Evolutionary conservation across 2,888 invertebrate genomes (phyloP).

Genomic region (Opisthograptis luteolata): DNA sequence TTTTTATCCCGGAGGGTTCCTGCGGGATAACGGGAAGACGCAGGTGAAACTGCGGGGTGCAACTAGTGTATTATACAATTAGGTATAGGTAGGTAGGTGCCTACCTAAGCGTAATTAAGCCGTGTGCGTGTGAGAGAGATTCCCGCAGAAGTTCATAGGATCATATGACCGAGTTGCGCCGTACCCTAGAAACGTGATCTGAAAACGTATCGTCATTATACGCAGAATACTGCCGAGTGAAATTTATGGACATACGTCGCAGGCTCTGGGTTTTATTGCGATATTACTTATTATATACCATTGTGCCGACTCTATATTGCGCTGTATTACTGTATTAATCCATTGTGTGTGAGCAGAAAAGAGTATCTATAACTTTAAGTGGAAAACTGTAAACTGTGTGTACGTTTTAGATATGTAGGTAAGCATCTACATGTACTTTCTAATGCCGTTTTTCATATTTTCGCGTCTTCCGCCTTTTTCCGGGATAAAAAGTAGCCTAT

Average conservation of each 20-base stretch:
- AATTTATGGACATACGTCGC: conserved; percentile 52
- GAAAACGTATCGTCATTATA: conserved; percentile 52
- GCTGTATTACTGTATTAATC: conserved; percentile 41
- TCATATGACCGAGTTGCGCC: conserved; percentile 46
- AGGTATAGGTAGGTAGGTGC: no score
- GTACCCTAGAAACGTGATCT: conserved; percentile 49
- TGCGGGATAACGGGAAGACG: no score
- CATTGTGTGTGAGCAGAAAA: conserved; percentile 27
- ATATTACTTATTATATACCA: conserved; percentile 47
- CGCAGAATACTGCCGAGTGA: conserved; percentile 42
- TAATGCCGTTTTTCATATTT: no score
- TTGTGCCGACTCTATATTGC: conserved; percentile 46
- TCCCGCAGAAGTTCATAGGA: conserved; percentile 35
- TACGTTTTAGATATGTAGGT: no score
- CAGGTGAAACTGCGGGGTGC: no score
- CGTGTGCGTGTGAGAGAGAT: conserved; percentile 9
- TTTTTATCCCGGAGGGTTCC: no score
- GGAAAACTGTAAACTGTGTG: no score
- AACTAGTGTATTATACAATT: no score
- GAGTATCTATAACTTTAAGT: background rate
- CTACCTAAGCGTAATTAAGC: conserved; percentile 24
- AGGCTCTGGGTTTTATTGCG: conserved; percentile 42
- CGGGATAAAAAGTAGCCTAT: no score
- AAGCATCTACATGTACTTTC: no score
- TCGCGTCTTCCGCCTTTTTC: no score